Evolutionary conservation across 1,140 invertebrate genomes (phyloP).

Genomic region (Odontomachus brunneus): DNA sequence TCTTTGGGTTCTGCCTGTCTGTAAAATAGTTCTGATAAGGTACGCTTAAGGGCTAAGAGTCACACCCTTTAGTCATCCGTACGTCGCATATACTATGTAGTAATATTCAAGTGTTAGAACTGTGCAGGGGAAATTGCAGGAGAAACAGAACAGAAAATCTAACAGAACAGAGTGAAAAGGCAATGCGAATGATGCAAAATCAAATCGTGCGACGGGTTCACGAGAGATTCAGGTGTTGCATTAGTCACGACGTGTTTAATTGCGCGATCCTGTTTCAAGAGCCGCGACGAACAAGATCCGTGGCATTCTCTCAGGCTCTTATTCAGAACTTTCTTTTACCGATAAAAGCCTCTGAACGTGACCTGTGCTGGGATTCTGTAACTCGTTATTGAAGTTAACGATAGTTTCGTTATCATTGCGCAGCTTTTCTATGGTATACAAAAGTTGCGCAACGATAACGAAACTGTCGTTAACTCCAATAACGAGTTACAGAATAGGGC

Average conservation of each 20-base stretch:
- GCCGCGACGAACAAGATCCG: not conserved
- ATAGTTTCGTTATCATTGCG: too few relatives aligned
- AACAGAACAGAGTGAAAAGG: not conserved
- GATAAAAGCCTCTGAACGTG: too few relatives aligned
- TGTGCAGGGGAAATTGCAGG: not conserved
- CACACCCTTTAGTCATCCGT: slow-evolving; percentile 21
- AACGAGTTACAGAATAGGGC: too few relatives aligned
- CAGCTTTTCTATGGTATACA: too few relatives aligned
- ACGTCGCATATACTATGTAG: slow-evolving; percentile 2
- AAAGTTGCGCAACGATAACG: too few relatives aligned
- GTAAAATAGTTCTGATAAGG: slow-evolving; percentile 14
- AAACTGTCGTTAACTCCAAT: too few relatives aligned
- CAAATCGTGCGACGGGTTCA: slow-evolving; percentile 14
- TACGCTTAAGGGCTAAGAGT: not conserved
- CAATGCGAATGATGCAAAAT: slow-evolving; percentile 10
- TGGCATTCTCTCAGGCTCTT: slow-evolving; percentile 40
- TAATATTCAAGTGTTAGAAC: slow-evolving; percentile 19
- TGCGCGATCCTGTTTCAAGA: not conserved
- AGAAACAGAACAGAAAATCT: not conserved
- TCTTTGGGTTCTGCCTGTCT: slow-evolving; percentile 25
- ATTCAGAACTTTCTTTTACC: too few relatives aligned
- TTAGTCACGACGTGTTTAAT: slow-evolving; percentile 14
- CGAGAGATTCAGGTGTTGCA: not conserved
- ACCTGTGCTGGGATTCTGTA: too few relatives aligned
- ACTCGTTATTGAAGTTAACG: too few relatives aligned